Evolutionary conservation across 2,113 vertebrate species (phyloP).

Genomic region (Mohoua ochrocephala): DNA sequence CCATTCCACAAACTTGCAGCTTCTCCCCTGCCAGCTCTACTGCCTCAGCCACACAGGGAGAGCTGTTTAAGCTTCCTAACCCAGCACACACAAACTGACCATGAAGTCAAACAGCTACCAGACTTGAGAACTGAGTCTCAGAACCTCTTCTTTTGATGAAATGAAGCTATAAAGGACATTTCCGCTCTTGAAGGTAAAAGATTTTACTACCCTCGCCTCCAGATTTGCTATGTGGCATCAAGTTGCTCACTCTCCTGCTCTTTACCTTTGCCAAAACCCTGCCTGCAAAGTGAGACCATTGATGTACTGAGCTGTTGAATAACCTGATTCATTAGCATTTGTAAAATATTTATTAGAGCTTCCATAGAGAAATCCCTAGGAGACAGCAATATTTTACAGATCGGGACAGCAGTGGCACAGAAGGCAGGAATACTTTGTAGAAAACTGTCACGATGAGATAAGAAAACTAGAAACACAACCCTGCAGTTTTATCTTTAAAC

Average conservation of each 20-base stretch:
- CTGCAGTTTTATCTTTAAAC: background rate
- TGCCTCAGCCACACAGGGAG: background rate
- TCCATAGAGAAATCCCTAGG: background rate
- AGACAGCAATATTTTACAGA: background rate
- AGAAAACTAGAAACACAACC: background rate
- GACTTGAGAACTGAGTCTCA: background rate
- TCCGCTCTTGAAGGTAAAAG: background rate
- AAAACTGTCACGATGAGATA: background rate
- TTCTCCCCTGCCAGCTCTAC: background rate
- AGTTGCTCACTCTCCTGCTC: background rate
- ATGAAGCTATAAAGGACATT: background rate
- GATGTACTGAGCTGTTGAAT: background rate
- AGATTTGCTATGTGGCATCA: background rate
- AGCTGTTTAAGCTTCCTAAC: background rate
- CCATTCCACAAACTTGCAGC: background rate
- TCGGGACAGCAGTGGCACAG: background rate
- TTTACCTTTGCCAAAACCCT: background rate
- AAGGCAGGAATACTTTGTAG: background rate
- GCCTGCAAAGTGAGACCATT: background rate
- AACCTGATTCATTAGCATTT: background rate
- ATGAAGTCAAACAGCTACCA: background rate
- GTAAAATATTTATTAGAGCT: conserved; percentile 18
- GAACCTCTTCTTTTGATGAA: background rate
- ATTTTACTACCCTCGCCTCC: background rate
- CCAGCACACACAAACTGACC: background rate